Percentiles rank a stretch among this genome's conserved stretches.
These are phyloP conservation scores for Trididemnum nubilum DNA, from an alignment of 23 tunicate species.

Conservation along the genomic window DNA sequence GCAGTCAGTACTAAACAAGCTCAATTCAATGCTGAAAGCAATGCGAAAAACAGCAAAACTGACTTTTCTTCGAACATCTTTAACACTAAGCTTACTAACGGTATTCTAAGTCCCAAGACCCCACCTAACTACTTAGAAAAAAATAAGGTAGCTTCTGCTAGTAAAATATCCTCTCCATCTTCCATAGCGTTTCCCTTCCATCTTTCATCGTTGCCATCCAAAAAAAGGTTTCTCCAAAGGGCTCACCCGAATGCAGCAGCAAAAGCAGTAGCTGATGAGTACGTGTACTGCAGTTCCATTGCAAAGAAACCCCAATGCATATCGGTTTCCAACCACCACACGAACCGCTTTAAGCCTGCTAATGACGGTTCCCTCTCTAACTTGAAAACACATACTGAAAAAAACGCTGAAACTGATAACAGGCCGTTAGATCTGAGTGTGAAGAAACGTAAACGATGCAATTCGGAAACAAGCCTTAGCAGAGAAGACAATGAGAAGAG, in stretches of 20 bases:
- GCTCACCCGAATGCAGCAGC: constrained; percentile 14
- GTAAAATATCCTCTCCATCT: not conserved
- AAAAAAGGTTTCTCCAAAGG: not conserved
- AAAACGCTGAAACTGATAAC: not conserved
- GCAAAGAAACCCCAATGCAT: constrained; percentile 20
- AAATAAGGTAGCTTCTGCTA: not conserved
- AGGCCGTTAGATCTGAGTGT: constrained; percentile 27
- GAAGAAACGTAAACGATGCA: constrained; percentile 2
- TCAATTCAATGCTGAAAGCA: constrained; percentile 13
- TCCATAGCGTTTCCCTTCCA: not conserved
- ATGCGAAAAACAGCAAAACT: not conserved
- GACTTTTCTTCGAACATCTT: not conserved
- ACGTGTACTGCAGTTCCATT: constrained; percentile 29
- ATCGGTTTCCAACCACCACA: constrained; percentile 16
- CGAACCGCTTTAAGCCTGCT: not conserved
- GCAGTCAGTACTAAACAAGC: not conserved
- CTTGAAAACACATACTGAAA: not conserved
- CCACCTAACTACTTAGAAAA: not conserved
- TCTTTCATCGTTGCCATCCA: not conserved
- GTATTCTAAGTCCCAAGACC: too few relatives aligned
- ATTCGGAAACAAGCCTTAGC: not conserved
- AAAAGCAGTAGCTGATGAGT: constrained; percentile 41
- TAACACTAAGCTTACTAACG: too few relatives aligned
- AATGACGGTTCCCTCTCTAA: not conserved
- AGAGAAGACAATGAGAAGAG: not conserved